Evolutionary conservation across 2,888 invertebrate species (phyloP).

Genomic region (Boloria euphrosyne): DNA sequence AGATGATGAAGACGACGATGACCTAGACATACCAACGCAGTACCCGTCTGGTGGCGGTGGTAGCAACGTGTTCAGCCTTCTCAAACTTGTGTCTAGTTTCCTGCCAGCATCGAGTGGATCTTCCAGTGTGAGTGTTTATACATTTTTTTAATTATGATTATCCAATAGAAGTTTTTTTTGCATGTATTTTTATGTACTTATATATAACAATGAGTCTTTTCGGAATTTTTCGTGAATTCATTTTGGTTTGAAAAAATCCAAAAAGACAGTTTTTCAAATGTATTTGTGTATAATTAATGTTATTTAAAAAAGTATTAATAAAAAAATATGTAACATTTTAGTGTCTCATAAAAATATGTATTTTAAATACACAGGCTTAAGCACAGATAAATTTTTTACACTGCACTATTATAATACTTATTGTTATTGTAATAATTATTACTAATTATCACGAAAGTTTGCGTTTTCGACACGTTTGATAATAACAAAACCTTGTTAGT

Average conservation of each 20-base stretch:
- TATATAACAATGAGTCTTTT: too few relatives aligned
- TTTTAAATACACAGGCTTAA: too few relatives aligned
- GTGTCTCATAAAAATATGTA: too few relatives aligned
- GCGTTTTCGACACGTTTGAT: constrained; percentile 12
- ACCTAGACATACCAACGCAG: constrained; percentile 46
- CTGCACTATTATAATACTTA: too few relatives aligned
- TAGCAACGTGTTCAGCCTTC: constrained; percentile 65
- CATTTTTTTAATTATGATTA: background rate
- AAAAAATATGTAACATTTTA: too few relatives aligned
- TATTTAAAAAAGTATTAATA: too few relatives aligned
- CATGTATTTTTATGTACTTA: background rate
- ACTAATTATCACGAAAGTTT: background rate
- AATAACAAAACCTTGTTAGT: constrained; percentile 14
- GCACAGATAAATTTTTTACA: too few relatives aligned
- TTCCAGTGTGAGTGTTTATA: constrained; percentile 53
- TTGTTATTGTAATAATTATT: background rate
- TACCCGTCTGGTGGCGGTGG: constrained; percentile 49
- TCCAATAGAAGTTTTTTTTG: background rate
- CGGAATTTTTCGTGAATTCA: too few relatives aligned
- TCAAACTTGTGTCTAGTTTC: constrained; percentile 59
- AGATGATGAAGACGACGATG: constrained; percentile 57
- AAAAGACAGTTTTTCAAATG: too few relatives aligned
- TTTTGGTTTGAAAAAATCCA: too few relatives aligned
- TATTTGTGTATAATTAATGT: too few relatives aligned
- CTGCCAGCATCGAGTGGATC: constrained; percentile 57